Evolutionary conservation across 2,888 invertebrate species (phyloP).

Genomic region (Lepidocyrtoides sp.): DNA sequence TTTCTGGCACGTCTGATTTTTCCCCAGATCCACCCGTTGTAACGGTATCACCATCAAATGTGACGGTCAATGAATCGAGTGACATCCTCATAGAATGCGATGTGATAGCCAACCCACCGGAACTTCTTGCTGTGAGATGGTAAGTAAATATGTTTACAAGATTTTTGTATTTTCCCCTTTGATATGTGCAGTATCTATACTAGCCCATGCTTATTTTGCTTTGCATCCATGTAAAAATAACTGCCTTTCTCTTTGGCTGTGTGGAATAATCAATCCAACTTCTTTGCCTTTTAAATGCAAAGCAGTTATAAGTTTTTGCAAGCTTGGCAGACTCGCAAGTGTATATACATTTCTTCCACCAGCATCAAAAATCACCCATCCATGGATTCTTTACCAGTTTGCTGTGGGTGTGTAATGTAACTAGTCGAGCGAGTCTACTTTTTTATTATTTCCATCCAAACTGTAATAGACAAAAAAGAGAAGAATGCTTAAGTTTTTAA

Average conservation of each 20-base stretch:
- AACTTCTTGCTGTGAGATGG: conserved; percentile 92
- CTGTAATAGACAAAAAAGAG: conserved; percentile 19
- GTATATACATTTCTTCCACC: background rate
- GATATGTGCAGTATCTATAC: too few relatives aligned
- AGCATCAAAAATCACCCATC: conserved; percentile 14
- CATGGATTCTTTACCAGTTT: background rate
- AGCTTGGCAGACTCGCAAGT: background rate
- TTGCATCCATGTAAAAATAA: background rate
- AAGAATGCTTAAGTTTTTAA: conserved; percentile 45
- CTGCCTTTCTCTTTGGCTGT: conserved; percentile 34
- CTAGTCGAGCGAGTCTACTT: background rate
- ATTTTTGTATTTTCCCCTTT: conserved; percentile 22
- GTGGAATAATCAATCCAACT: conserved; percentile 21
- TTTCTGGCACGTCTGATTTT: conserved; percentile 59
- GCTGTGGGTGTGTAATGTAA: too few relatives aligned
- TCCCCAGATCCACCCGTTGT: conserved; percentile 94
- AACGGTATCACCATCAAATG: conserved; percentile 91
- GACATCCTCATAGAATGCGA: conserved; percentile 92
- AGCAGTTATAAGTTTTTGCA: conserved; percentile 55
- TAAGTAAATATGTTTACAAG: conserved; percentile 87
- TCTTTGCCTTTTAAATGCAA: conserved; percentile 50
- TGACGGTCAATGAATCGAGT: conserved; percentile 93
- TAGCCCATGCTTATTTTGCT: background rate
- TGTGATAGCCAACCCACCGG: conserved; percentile 95
- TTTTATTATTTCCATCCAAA: background rate